Evolutionary conservation across 2,797 vertebrate species (phyloP), one percentile per base, ranked within the genome.

Genomic region (Syngnathus acus): DNA sequence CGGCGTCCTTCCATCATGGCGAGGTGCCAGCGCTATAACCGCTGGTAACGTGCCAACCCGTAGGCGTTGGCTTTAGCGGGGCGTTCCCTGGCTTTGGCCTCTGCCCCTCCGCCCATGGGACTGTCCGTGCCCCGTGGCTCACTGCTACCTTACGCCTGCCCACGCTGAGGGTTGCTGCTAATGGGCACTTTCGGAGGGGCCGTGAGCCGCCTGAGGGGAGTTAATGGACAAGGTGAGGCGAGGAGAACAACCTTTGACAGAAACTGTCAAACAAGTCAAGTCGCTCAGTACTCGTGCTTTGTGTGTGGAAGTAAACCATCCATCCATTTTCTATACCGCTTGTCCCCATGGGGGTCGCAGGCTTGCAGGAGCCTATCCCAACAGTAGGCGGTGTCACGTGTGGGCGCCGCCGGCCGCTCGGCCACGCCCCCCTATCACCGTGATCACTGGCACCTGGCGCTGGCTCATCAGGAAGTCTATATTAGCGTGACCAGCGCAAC

Each of bases 11-110:
- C 68, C 57, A 64, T 75, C 72, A 60, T 62, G 72, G 47, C 65
- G 2, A 43, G 68, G 68, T 21, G 47, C 47, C 40, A 7, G 65
- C 55, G 54, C 68, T 64, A 67, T 67, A 66, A 78, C 75, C 74
- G 78, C 71, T 73, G 68, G 71, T 60, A 61, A n/a, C 68, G 65
- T 7, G 53, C 6, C 42, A 58, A 47, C 75, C 75, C 7, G 6
- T 42, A 1, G 68, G 80, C 75, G n/a, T 53, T 68, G 53, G 48
- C 67, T 65, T 64, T 40, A 11, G 17, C 38, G 38, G 58, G 13
- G n/a, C n/a, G 55, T 32, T 38, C 16, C 14, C 32, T 38, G 59
- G 3, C 66, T 66, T 73, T 21, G 58, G 64, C 69, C 65, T 62
- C 13, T n/a, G n/a, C 9, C 21, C 21, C 58, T 37, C 37, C 17